These are phyloP conservation scores for Pandemis cinnamomeana DNA, from an alignment of 2,888 invertebrate genomes.

Conservation along the genomic window DNA sequence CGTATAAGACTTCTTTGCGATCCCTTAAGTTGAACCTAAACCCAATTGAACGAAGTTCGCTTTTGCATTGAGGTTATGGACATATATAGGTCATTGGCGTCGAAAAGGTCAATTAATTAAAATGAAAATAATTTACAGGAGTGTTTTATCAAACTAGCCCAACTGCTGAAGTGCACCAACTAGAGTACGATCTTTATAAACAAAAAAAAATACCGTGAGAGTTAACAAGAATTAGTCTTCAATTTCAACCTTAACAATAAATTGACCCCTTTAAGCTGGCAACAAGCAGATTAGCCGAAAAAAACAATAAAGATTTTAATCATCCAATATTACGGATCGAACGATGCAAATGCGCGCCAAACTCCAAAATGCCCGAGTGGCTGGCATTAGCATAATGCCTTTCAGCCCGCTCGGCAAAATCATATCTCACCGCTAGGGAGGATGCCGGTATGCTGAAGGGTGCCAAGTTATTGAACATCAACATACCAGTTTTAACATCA, in stretches of 20 bases:
- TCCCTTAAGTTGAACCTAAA: too few species aligned
- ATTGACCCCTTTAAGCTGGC: background rate
- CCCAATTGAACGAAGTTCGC: too few species aligned
- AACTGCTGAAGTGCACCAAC: too few species aligned
- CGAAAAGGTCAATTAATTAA: too few species aligned
- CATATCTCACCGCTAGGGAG: conserved; percentile 40
- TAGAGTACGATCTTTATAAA: too few species aligned
- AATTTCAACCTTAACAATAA: background rate
- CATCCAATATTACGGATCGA: conserved; percentile 38
- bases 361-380: conserved; percentile 26
- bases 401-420: conserved; percentile 43
- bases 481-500: background rate
- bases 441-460: conserved; percentile 12
- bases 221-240: too few species aligned
- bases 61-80: too few species aligned
- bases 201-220: too few species aligned
- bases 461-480: conserved; percentile 5
- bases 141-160: too few species aligned
- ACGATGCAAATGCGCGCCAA: conserved; percentile 37
- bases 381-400: conserved; percentile 48
- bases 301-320: conserved; percentile 41
- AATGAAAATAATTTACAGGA: too few species aligned
- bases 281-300: conserved; percentile 12
- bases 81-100: too few species aligned
- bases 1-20: too few species aligned